A percentile compares a stretch with the other conserved stretches of the same genome.
phyloP scores from a whole-genome alignment of 2,113 vertebrate genomes.

The Sturnus vulgaris region DNA sequence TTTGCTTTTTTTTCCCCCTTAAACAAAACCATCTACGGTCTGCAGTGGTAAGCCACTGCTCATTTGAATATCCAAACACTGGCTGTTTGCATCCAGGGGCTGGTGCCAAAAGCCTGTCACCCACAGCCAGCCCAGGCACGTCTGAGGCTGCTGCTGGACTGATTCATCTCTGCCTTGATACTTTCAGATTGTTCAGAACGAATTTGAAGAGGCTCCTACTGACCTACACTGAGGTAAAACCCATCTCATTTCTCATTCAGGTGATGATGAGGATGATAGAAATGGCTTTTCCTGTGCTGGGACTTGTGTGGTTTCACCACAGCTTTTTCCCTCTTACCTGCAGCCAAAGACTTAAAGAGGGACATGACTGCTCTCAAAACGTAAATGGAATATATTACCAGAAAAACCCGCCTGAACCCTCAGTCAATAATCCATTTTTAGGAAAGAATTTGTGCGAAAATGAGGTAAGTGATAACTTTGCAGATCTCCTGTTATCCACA shows the following conservation, averaged over 20 bases:
- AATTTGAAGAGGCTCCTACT: neutral
- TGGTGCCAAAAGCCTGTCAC: neutral
- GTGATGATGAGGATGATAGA: neutral
- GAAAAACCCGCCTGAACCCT: neutral
- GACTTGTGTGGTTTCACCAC: neutral
- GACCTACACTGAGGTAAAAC: neutral
- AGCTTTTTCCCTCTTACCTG: neutral
- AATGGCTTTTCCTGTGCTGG: neutral
- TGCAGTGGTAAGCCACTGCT: neutral
- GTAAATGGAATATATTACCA: neutral
- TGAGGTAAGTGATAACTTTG: conserved; percentile 65
- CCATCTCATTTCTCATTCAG: neutral
- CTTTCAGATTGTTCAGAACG: neutral
- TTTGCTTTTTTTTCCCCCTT: neutral
- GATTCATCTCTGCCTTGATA: neutral
- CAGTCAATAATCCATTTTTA: conserved; percentile 27
- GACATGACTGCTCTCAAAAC: neutral
- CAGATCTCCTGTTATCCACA: conserved; percentile 45
- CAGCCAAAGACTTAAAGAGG: neutral
- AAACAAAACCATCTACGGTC: neutral
- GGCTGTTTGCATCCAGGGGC: neutral
- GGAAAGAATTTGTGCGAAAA: conserved; percentile 38
- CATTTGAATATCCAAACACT: neutral
- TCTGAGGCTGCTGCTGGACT: neutral
- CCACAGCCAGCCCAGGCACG: neutral